A percentile compares a stretch with the other conserved stretches of the same genome.
Conservation (phyloP, 1,140 invertebrate species). For the Bombus waltoni region DNA sequence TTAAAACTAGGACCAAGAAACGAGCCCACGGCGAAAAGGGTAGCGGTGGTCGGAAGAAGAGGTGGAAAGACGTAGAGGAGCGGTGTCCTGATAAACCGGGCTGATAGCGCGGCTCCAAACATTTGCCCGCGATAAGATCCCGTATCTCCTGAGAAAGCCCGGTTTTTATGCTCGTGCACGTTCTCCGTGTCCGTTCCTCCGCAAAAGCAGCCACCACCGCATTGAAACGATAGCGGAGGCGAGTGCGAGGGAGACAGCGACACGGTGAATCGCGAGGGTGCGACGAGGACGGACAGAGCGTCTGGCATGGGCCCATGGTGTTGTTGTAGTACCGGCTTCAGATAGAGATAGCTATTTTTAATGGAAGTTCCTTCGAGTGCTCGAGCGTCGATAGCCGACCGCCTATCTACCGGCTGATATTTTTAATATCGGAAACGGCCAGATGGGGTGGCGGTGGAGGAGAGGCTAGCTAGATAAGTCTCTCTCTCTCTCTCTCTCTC, state of each 20-base stretch:
- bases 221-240: not conserved
- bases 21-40: not conserved
- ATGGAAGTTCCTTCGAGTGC: constrained; percentile 77
- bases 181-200: constrained; percentile 52
- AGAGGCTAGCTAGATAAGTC: constrained; percentile 58
- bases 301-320: constrained; percentile 57
- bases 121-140: constrained; percentile 80
- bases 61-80: constrained; percentile 17
- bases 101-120: constrained; percentile 78
- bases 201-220: constrained; percentile 48
- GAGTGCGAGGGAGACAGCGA: not conserved
- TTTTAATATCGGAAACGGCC: constrained; percentile 78
- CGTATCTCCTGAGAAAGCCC: constrained; percentile 78
- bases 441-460: constrained; percentile 45
- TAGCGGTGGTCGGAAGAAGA: not conserved
- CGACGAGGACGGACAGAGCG: constrained; percentile 25
- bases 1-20: not conserved
- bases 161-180: constrained; percentile 72
- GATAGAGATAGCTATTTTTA: constrained; percentile 81
- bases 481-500: constrained; percentile 35
- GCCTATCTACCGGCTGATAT: constrained; percentile 73
- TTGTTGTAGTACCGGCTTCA: constrained; percentile 69
- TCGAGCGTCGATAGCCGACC: constrained; percentile 66
- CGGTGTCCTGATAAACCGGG: constrained; percentile 64
- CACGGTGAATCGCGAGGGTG: not conserved